Base-by-base conservation (phyloP, 2,113 vertebrate species). In the Stercorarius parasiticus region DNA sequence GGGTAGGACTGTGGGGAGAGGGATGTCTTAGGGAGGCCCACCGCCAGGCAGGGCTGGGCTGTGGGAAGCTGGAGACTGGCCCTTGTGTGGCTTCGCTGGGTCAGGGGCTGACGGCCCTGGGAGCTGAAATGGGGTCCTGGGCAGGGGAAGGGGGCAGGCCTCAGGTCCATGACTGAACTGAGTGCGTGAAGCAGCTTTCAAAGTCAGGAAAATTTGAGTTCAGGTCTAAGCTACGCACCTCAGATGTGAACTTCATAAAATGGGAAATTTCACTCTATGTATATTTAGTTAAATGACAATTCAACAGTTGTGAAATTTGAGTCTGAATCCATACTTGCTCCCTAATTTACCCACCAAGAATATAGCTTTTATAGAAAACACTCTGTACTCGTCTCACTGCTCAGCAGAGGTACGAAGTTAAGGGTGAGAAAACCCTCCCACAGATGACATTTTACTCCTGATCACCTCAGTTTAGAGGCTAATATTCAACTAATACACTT, bases 131-230 rank as follows among this genome's bases (percentile, higher is more conserved):
- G 16, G 36, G 14, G 20, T 50, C 9, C 32, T 61, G 42, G 6
- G 12, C 18, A 82, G 18, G 5, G 11, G 27, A 3, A 6, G 4
- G 1, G 9, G 15, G 16, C 5, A 59, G 0, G 10, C 45, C 40
- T 91, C n/a, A 14, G 27, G 11, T 27, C 50, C 15, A 2, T 18
- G 29, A 10, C 9, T 73, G 53, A 72, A 77, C 15, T 6, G 4
- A 25, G 13, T 14, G 40, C 8, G 17, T 49, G 34, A 83, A 91
- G 13, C 43, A 61, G 43, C 23, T 74, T 84, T 72, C 11, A 47
- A 53, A 26, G 12, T 43, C 34, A 52, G 20, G 27, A 72, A 66
- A 14, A 43, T 53, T 5, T 79, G 34, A 65, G 49, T 65, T 82
- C 19, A 36, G 21, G 3, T 82, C 23, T 69, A 52, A 93, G 58